Base-by-base conservation (phyloP, 2,888 invertebrate genomes). In the Tethea ocularis region DNA sequence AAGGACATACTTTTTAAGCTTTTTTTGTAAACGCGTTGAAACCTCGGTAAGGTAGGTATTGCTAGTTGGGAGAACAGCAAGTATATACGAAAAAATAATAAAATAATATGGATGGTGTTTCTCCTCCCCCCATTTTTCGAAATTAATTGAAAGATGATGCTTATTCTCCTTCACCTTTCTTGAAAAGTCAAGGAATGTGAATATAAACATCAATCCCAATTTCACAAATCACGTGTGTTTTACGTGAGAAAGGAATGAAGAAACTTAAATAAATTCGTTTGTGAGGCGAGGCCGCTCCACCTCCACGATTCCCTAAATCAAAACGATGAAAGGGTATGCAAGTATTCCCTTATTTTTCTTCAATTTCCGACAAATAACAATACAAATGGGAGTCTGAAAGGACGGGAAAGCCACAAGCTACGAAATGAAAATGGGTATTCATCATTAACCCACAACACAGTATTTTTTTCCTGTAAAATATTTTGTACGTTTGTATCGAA, bases 301-400 rank as follows among this genome's bases (percentile, higher is more conserved):
- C 63, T 60, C 36, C 62, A 52, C 62, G 62, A 68, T 68, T 63
- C 58, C 64, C 62, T 66, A 66, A 68, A 68, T 68, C 67, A 67
- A 63, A 68, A 58, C 63, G 61, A 63, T 64, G 66, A 67, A 66
- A 61, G 58, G 61, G 60, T 58, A 63, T 61, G 60, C 66, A 62
- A 64, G 62, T 61, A 51, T 63, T 64, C 60, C 62, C 63, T 56
- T 62, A 63, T 64, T 64, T 66, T 67, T 62, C 54, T 64, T 62
- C 64, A 58, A 61, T 64, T 63, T 60, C 63, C 66, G 54, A 56
- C 51, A 57, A 59, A 56, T 61, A 54, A 54, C 61, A 38, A 57
- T 57, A 61, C 63, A 59, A n/a, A 61, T 54, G 20, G 26, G 36
- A 54, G 13, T 54, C 54, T 33, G 54, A 54, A 54, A 33, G 33